phyloP scores from a whole-genome alignment of 2,797 vertebrate species.

The Enteromius fasciolatus region DNA sequence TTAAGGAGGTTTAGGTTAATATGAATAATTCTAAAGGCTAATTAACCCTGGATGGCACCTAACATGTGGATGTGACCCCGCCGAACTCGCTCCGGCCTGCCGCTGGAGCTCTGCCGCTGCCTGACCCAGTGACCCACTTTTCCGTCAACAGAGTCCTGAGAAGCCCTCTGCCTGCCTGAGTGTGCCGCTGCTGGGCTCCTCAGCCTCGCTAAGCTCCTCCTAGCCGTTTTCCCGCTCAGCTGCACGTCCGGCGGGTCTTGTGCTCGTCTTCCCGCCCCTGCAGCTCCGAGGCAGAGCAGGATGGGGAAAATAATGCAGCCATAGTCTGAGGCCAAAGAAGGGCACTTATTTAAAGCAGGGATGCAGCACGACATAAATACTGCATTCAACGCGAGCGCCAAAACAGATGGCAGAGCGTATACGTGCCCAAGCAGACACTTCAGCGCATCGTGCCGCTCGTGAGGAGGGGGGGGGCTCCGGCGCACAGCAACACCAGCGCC shows the following conservation, averaged over 20 bases:
- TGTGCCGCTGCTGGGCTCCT: conserved; percentile 36
- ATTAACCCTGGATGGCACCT: background rate
- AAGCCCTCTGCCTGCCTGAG: conserved; percentile 33
- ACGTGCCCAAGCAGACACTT: conserved; percentile 47
- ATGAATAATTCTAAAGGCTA: background rate
- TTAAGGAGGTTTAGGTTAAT: background rate
- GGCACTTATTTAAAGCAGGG: background rate
- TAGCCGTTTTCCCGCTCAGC: conserved; percentile 44
- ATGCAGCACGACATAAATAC: background rate
- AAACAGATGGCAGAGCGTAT: conserved; percentile 33
- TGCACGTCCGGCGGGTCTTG: background rate
- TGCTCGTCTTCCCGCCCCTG: background rate
- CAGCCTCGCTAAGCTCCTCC: conserved; percentile 34
- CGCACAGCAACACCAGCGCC: conserved; percentile 74
- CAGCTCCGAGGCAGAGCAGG: background rate
- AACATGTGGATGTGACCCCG: background rate
- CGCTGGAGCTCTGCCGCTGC: conserved; percentile 39
- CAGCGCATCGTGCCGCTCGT: conserved; percentile 4
- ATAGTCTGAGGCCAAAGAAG: background rate
- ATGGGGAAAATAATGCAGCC: conserved; percentile 5
- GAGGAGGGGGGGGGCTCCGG: conserved; percentile 59
- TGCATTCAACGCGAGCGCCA: conserved; percentile 17
- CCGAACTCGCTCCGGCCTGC: background rate
- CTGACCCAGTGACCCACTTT: conserved; percentile 86
- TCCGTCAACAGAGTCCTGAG: conserved; percentile 60